A percentile compares a stretch with the other conserved stretches of the same genome.
phyloP scores from a whole-genome alignment of 1,140 invertebrate species.

The Orchestia grillus region DNA sequence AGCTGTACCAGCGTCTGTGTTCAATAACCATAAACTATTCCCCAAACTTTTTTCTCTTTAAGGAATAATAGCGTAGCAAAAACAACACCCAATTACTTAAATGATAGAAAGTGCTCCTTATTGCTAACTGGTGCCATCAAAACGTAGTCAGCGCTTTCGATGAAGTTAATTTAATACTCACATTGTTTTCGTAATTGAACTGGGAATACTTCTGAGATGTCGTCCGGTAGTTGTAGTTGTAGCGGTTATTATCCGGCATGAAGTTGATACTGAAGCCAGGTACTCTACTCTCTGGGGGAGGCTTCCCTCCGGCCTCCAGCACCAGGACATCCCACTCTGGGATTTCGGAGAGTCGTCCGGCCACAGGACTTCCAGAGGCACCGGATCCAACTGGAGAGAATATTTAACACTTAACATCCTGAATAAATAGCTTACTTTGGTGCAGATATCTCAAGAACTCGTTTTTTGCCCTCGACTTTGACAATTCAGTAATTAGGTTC shows the following conservation, averaged over 20 bases:
- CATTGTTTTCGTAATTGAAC: constrained; percentile 55
- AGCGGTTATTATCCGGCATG: background rate
- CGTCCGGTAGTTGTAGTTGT: constrained; percentile 57
- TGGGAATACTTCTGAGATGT: constrained; percentile 57
- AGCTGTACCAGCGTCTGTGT: no score
- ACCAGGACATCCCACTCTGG: constrained; percentile 34
- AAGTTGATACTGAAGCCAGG: constrained; percentile 45
- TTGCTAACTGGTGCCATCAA: no score
- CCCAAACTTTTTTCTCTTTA: no score
- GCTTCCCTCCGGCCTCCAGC: constrained; percentile 69
- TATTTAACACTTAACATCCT: background rate
- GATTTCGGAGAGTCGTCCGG: constrained; percentile 45
- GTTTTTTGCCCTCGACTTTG: background rate
- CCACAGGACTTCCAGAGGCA: constrained; percentile 21
- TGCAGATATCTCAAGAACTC: background rate
- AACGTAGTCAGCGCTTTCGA: no score
- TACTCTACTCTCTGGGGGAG: constrained; percentile 56
- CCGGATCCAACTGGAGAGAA: constrained; percentile 14
- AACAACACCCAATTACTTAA: no score
- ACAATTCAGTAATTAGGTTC: background rate
- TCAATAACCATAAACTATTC: no score
- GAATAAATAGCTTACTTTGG: background rate
- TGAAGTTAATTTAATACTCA: background rate
- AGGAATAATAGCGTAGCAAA: no score
- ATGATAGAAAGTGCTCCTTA: no score